Evolutionary conservation across 2,797 vertebrate genomes (phyloP), one percentile per base, ranked within the genome.

Genomic region (Orientallactaga sibirica): DNA sequence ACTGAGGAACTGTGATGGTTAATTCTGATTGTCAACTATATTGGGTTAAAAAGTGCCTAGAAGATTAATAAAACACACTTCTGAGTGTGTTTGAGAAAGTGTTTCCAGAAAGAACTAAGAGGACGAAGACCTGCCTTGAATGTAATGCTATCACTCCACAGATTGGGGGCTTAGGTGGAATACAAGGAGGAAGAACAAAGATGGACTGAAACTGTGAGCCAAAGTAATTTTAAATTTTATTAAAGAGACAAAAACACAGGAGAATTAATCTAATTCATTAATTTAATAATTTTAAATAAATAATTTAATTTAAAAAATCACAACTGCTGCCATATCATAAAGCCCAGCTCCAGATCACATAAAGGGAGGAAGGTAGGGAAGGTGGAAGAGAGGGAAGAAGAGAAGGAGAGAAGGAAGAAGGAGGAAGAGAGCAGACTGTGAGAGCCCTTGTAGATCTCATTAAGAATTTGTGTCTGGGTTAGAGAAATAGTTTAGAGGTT

Each of bases 201-300:
- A 37, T 61, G n/a, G 20, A 24, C 58, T 24, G 5, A 37, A 61
- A 62, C 20, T 4, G n/a, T 79, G 77, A 79, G 20, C n/a, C n/a
- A 71, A 71, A 71, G 29, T 14, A 24, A 37, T 37, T 37, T 11
- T 33, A 8, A 8, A 29, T n/a, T 58, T 58, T 78, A 27, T n/a
- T 27, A 29, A 9, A 58, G 19, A 48, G 19, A 61, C 20, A 62
- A 61, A 61, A 58, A 24, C 27, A 77, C 20, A 62, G 77, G 15
- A 41, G 58, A 88, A 37, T 77, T 88, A 48, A 88, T 75, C 29
- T 75, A 87, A 55, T 41, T 55, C 71, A 43, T 80, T 83, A 58
- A 58, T 16, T 14, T 58, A 58, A 55, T 79, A 29, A 27, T 43
- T 52, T 20, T n/a, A 77, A 79, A 76, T 33, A 77, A 43, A 22